Conservation (phyloP, 2,888 invertebrate genomes). For the Brenthis daphne region DNA sequence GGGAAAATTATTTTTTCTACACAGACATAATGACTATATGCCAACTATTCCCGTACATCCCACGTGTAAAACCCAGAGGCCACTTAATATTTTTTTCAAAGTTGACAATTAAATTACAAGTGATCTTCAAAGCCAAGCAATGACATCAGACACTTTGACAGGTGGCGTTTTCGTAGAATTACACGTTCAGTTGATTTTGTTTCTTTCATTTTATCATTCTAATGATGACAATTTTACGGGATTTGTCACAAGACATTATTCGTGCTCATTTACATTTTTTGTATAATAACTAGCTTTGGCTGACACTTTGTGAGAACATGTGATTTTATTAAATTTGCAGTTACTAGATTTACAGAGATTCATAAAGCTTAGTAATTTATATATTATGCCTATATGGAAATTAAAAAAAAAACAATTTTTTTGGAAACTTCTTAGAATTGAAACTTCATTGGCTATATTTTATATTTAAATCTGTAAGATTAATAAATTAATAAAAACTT, state of each 20-base stretch:
- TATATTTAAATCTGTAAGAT: too few species aligned
- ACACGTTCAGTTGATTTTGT: constrained; percentile 22
- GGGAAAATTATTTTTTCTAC: not conserved
- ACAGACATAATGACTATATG: constrained; percentile 16
- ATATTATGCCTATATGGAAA: too few species aligned
- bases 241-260: constrained; percentile 5
- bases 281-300: not conserved
- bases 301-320: not conserved
- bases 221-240: constrained; percentile 14
- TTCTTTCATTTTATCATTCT: constrained; percentile 34
- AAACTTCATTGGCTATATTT: too few species aligned
- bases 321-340: not conserved
- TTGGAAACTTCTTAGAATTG: too few species aligned
- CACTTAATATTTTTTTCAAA: constrained; percentile 31
- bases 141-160: constrained; percentile 36
- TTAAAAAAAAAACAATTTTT: too few species aligned
- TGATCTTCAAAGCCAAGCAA: constrained; percentile 34
- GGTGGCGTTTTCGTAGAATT: constrained; percentile 27
- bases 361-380: too few species aligned
- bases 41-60: constrained; percentile 32
- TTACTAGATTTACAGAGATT: too few species aligned
- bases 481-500: too few species aligned
- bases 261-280: constrained; percentile 1
- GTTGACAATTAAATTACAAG: constrained; percentile 34
- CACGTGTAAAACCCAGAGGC: constrained; percentile 22